Percentiles rank a stretch among this genome's conserved stretches.
These are phyloP conservation scores for Acyrthosiphon pisum DNA, from an alignment of 1,140 invertebrate species.

Conservation along the genomic window DNA sequence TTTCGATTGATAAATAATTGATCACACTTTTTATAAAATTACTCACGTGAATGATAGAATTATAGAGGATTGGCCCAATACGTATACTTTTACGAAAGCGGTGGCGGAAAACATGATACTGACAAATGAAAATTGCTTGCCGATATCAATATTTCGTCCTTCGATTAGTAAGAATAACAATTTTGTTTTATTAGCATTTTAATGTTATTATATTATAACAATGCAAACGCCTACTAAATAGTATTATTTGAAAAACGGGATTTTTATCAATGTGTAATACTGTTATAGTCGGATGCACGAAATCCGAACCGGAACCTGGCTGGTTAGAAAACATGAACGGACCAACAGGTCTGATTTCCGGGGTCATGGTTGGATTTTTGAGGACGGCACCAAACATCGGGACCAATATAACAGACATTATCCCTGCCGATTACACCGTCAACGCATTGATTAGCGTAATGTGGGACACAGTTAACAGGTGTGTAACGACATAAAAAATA, in stretches of 20 bases:
- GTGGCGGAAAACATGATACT: not conserved
- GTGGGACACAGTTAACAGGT: not conserved
- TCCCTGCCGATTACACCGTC: constrained; percentile 23
- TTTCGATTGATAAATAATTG: not conserved
- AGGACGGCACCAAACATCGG: not conserved
- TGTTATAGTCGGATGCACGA: not conserved
- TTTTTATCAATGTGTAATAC: not conserved
- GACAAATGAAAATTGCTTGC: not conserved
- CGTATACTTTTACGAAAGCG: not conserved
- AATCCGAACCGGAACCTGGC: not conserved
- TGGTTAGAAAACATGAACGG: constrained; percentile 20
- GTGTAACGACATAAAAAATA: not conserved
- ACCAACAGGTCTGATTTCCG: not conserved
- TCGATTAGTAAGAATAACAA: not conserved
- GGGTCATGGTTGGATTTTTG: not conserved
- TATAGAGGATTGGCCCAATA: not conserved
- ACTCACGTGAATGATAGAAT: not conserved
- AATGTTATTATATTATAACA: too few relatives aligned
- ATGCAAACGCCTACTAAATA: too few relatives aligned
- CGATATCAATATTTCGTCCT: constrained; percentile 11
- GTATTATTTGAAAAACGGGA: not conserved
- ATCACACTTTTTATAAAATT: not conserved
- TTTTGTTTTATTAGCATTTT: not conserved
- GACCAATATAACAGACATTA: not conserved
- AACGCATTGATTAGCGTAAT: constrained; percentile 16